Percentiles rank a stretch among this genome's conserved stretches.
phyloP scores from a whole-genome alignment of 2,113 vertebrate genomes.

The Microcebus jonahi region DNA sequence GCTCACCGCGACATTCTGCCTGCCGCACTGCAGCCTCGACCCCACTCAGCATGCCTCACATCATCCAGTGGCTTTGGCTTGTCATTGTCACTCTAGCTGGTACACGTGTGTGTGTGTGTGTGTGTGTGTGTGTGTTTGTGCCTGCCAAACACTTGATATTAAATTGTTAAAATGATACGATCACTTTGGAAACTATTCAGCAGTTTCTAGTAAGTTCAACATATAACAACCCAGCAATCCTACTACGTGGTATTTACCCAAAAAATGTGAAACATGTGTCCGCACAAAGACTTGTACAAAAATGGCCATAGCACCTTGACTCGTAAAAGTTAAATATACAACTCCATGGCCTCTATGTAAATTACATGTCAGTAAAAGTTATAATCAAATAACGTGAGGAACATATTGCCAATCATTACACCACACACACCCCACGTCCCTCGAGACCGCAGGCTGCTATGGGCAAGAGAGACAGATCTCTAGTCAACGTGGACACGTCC shows the following conservation, averaged over 20 bases:
- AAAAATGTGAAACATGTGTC: too few species aligned
- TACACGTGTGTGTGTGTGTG: too few species aligned
- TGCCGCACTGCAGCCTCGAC: too few species aligned
- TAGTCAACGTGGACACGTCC: fast-evolving
- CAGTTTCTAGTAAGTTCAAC: neutral
- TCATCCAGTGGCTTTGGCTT: fast-evolving
- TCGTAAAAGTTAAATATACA: neutral
- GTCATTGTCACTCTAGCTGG: neutral
- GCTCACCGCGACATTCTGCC: fast-evolving
- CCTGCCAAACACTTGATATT: neutral
- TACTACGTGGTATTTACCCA: fast-evolving
- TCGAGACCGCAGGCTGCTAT: neutral
- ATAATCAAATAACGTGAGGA: neutral
- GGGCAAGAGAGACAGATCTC: neutral
- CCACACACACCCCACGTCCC: neutral
- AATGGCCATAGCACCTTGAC: neutral
- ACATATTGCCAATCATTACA: too few species aligned
- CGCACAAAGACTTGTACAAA: neutral
- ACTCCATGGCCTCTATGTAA: neutral
- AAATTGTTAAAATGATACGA: fast-evolving
- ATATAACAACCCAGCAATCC: neutral
- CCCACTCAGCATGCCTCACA: fast-evolving
- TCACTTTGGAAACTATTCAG: neutral
- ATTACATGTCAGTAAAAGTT: too few species aligned
- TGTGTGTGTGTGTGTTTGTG: too few species aligned